Conservation (phyloP, 1,140 invertebrate species). For the Aethina tumida region DNA sequence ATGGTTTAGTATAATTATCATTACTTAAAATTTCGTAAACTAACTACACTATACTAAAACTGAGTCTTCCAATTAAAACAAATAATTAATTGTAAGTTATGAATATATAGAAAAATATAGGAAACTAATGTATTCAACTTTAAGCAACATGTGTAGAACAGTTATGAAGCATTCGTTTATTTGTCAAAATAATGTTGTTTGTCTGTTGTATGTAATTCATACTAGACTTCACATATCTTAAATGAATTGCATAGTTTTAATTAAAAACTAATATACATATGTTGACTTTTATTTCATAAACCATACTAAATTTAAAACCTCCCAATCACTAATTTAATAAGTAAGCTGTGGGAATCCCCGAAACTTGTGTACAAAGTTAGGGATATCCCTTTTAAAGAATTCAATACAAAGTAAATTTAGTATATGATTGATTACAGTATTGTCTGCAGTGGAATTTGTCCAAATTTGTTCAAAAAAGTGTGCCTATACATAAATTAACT, state of each 20-base stretch:
- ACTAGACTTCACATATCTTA: conserved; percentile 29
- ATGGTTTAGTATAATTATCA: conserved; percentile 7
- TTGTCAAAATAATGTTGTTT: conserved; percentile 29
- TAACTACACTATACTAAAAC: conserved; percentile 32
- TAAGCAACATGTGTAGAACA: conserved; percentile 23
- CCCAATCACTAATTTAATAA: too few relatives aligned
- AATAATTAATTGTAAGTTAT: conserved; percentile 38
- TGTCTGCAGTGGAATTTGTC: too few relatives aligned
- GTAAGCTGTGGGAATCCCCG: too few relatives aligned
- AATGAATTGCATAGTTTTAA: conserved; percentile 32
- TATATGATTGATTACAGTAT: too few relatives aligned
- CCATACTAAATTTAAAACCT: too few relatives aligned
- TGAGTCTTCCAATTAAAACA: conserved; percentile 38
- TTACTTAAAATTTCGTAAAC: conserved; percentile 7
- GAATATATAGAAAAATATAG: conserved; percentile 19
- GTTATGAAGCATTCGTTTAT: conserved; percentile 24
- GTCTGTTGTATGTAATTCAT: conserved; percentile 31
- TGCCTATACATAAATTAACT: too few relatives aligned
- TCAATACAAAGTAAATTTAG: too few relatives aligned
- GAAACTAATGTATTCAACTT: conserved; percentile 27
- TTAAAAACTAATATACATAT: conserved; percentile 23
- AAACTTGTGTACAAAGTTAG: too few relatives aligned
- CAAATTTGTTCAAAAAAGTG: too few relatives aligned
- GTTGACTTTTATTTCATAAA: not conserved
- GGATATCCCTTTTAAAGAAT: too few relatives aligned